Evolutionary conservation across 2,888 invertebrate genomes (phyloP).

Genomic region (Andrena trimmerana): DNA sequence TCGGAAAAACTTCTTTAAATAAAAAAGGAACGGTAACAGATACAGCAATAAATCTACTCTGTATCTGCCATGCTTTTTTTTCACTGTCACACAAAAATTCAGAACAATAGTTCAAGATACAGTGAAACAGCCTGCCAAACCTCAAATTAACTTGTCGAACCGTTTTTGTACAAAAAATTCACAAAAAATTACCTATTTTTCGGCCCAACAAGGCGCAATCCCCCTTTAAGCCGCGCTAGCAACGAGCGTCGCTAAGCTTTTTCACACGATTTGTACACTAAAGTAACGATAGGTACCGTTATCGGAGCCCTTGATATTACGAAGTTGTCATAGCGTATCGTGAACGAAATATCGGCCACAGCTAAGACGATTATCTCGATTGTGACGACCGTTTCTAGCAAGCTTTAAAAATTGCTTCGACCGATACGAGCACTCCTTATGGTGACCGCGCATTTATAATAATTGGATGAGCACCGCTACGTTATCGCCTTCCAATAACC

Average conservation of each 20-base stretch:
- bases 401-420: conserved; percentile 50
- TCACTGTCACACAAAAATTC: no score
- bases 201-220: no score
- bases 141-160: no score
- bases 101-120: no score
- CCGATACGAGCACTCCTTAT: conserved; percentile 25
- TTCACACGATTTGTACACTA: background rate
- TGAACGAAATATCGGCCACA: conserved; percentile 38
- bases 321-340: background rate
- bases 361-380: conserved; percentile 52
- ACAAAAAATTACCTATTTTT: no score
- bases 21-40: no score
- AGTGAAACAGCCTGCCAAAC: no score
- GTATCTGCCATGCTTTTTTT: no score
- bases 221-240: background rate
- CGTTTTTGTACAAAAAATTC: no score
- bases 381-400: conserved; percentile 50
- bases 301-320: background rate
- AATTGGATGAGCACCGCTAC: conserved; percentile 64
- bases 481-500: conserved; percentile 62
- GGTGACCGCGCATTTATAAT: conserved; percentile 57
- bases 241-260: background rate
- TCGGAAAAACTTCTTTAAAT: no score
- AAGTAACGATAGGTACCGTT: background rate
- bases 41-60: no score